Conservation (phyloP, 2,888 invertebrate species). For the Pherbina coryleti region DNA sequence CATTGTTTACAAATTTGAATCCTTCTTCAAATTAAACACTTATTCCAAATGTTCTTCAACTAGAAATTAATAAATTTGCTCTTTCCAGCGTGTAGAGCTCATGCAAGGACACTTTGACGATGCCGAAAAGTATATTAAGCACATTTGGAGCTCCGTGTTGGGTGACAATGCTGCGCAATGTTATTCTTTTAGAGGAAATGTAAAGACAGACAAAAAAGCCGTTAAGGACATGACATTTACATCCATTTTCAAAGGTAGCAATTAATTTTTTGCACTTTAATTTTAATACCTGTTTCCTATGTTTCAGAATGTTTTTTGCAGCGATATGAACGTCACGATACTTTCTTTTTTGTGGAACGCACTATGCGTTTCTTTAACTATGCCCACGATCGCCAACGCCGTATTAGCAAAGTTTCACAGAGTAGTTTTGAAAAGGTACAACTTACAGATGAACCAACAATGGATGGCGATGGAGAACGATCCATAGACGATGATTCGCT, state of each 20-base stretch:
- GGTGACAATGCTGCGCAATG: slow-evolving; percentile 31
- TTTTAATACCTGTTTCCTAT: neutral
- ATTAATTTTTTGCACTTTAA: neutral
- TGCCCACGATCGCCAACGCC: slow-evolving; percentile 36
- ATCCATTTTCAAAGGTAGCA: slow-evolving; percentile 39
- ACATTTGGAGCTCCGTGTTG: slow-evolving; percentile 40
- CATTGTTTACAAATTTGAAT: neutral
- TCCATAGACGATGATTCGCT: neutral
- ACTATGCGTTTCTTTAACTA: slow-evolving; percentile 44
- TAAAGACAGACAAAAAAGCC: slow-evolving; percentile 36
- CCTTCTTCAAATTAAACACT: too few species aligned
- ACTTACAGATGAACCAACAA: neutral
- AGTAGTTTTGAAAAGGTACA: neutral
- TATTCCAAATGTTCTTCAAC: neutral
- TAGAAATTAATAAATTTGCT: too few species aligned
- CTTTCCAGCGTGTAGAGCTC: slow-evolving; percentile 39
- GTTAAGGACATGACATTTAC: slow-evolving; percentile 40
- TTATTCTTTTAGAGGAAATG: slow-evolving; percentile 40
- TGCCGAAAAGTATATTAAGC: slow-evolving; percentile 40
- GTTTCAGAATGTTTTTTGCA: slow-evolving; percentile 38
- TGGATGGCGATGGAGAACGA: neutral
- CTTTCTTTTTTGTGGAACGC: slow-evolving; percentile 28
- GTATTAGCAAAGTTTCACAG: neutral
- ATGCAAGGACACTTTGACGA: slow-evolving; percentile 37
- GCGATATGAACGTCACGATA: slow-evolving; percentile 37